These are phyloP conservation scores for Chromis chromis DNA, from an alignment of 2,797 vertebrate genomes.

Conservation along the genomic window DNA sequence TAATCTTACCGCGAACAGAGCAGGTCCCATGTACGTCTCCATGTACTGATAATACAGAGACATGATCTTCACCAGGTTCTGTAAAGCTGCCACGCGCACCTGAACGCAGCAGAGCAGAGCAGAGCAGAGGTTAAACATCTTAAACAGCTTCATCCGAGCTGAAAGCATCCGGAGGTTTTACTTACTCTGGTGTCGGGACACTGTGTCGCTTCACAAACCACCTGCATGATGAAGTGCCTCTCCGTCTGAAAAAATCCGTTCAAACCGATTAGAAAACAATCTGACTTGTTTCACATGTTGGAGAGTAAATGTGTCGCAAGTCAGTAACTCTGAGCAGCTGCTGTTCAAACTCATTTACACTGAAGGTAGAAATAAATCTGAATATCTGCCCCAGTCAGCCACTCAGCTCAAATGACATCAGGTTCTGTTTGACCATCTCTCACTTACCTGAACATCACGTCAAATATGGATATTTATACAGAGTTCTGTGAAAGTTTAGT, in stretches of 20 bases:
- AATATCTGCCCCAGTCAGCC: too few species aligned
- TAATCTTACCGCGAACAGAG: conserved; percentile 93
- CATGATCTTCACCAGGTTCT: conserved; percentile 99
- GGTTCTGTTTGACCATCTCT: too few species aligned
- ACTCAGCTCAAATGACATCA: too few species aligned
- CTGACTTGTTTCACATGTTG: background rate
- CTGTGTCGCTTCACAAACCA: conserved; percentile 98
- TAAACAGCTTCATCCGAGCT: too few species aligned
- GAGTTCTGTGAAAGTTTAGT: too few species aligned
- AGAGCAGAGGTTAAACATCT: background rate
- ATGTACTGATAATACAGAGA: conserved; percentile 99
- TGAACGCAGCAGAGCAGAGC: conserved; percentile 53
- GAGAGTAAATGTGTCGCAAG: background rate
- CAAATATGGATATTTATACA: too few species aligned
- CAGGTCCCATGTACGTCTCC: conserved; percentile 99
- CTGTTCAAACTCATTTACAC: too few species aligned
- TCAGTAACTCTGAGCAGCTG: conserved; percentile 84
- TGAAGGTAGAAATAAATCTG: too few species aligned
- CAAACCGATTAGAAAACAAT: background rate
- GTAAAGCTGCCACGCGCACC: conserved; percentile 96
- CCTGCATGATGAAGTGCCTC: conserved; percentile 99
- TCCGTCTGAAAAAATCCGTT: conserved; percentile 87
- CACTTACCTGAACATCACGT: too few species aligned
- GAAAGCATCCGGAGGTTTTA: conserved; percentile 16
- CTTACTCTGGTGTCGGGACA: conserved; percentile 97